A percentile compares a stretch with the other conserved stretches of the same genome.
Evolutionary conservation across 2,797 vertebrate genomes (phyloP).

Genomic region (Lemur catta): DNA sequence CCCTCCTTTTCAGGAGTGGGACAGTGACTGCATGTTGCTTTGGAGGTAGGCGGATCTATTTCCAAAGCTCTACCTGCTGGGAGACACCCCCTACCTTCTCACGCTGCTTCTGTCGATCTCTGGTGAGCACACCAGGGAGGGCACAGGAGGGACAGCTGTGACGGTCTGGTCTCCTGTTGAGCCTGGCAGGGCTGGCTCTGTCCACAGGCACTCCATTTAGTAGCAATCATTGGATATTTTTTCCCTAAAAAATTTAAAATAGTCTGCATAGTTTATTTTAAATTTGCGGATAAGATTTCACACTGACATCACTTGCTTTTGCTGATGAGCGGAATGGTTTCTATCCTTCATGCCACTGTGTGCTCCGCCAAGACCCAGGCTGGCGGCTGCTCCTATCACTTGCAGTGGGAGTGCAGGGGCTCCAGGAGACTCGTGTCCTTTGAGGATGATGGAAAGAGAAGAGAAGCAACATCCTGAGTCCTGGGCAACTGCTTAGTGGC

Average conservation of each 20-base stretch:
- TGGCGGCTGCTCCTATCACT: neutral
- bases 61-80: slow-evolving; percentile 48
- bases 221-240: neutral
- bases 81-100: neutral
- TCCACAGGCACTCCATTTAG: neutral
- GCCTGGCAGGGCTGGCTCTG: neutral
- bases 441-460: neutral
- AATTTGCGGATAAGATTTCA: neutral
- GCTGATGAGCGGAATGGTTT: neutral
- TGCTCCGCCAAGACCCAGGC: too few relatives aligned
- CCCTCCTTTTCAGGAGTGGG: neutral
- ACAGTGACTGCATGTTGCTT: neutral
- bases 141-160: neutral
- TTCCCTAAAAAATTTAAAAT: neutral
- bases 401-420: accelerated
- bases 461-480: neutral
- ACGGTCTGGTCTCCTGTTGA: neutral
- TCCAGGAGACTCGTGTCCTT: neutral
- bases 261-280: neutral
- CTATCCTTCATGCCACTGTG: neutral
- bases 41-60: slow-evolving; percentile 58
- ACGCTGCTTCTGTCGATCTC: neutral
- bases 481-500: neutral
- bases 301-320: neutral
- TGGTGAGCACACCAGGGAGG: neutral